phyloP scores from a whole-genome alignment of 2,888 invertebrate genomes.

The Heteromurus nitidus region DNA sequence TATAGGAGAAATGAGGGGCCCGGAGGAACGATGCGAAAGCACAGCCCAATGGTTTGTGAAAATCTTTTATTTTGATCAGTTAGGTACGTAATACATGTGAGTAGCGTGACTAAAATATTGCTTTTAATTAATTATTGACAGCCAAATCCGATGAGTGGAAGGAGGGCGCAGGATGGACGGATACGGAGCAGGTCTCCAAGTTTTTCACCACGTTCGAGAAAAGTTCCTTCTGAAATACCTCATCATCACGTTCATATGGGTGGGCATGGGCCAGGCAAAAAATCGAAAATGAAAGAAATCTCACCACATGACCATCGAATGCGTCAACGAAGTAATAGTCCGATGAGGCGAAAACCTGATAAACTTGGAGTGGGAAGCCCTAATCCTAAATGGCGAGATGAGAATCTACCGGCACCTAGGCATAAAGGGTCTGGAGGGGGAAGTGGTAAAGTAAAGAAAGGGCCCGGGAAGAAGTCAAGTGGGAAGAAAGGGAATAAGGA shows the following conservation, averaged over 20 bases:
- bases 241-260: slow-evolving; percentile 41
- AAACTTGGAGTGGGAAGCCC: slow-evolving; percentile 13
- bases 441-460: slow-evolving; percentile 31
- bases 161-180: slow-evolving; percentile 38
- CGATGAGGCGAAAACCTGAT: slow-evolving; percentile 39
- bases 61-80: too few relatives aligned
- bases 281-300: slow-evolving; percentile 32
- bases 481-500: slow-evolving; percentile 40
- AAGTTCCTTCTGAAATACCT: slow-evolving; percentile 31
- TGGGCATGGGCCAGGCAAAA: slow-evolving; percentile 34
- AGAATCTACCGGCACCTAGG: slow-evolving; percentile 8
- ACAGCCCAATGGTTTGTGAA: slow-evolving; percentile 41
- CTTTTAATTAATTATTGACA: slow-evolving; percentile 13
- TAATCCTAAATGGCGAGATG: slow-evolving; percentile 50
- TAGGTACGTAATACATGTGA: too few relatives aligned
- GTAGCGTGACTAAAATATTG: background rate
- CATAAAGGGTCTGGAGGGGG: slow-evolving; percentile 38
- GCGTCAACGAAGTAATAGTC: slow-evolving; percentile 47
- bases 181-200: slow-evolving; percentile 65
- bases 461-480: slow-evolving; percentile 33
- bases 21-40: slow-evolving; percentile 27
- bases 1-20: slow-evolving; percentile 42
- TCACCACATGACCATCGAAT: slow-evolving; percentile 49
- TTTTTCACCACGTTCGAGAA: slow-evolving; percentile 60
- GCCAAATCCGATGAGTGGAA: slow-evolving; percentile 36